Base-by-base conservation (phyloP, 2,888 invertebrate genomes). In the Agonopterix arenella region DNA sequence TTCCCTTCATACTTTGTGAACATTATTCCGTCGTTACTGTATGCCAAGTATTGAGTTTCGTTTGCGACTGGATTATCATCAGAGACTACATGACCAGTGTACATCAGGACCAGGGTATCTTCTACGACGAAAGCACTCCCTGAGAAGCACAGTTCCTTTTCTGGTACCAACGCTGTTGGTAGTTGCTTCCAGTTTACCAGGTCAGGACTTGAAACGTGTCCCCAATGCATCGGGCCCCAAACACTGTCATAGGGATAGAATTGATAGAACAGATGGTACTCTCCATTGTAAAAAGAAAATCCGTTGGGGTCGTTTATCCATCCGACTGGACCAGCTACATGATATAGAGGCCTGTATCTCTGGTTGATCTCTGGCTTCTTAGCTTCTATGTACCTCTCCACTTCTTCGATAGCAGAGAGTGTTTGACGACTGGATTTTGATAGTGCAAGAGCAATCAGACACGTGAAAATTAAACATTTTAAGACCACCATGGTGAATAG, bases 291-390 rank as follows among this genome's bases (percentile, higher is more conserved):
- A 58, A 71, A 89, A 0, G 88, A 81, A 61, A 91, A 86, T 7
- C 91, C 91, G 53, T 91, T 91, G 0, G 91, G 91, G 51, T 91
- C 91, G 58, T 91, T 91, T 66, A 90, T 84, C 91, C 91, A 91
- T 10, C 90, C 90, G 0, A 86, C 83, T 0, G 86, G 89, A 0
- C 82, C 80, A 0, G 73, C 65, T 2, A 86, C 71, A 55, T 89
- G 89, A 53, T 85, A 89, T 2, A 76, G 76, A 4, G 75, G 68
- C 52, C 82, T 68, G 55, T 75, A 89, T 18, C 84, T 69, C 1
- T 68, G 75, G 48, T 84, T 80, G 7, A 89, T 76, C 7, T 80
- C 72, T 4, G 57, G 46, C 50, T 67, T 76, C 54, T 79, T 81
- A 7, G 64, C 61, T 46, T 68, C 59, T 40, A 88, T 84, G 45